Conservation (phyloP, 1,140 invertebrate species). For the Brachystomella parvula region DNA sequence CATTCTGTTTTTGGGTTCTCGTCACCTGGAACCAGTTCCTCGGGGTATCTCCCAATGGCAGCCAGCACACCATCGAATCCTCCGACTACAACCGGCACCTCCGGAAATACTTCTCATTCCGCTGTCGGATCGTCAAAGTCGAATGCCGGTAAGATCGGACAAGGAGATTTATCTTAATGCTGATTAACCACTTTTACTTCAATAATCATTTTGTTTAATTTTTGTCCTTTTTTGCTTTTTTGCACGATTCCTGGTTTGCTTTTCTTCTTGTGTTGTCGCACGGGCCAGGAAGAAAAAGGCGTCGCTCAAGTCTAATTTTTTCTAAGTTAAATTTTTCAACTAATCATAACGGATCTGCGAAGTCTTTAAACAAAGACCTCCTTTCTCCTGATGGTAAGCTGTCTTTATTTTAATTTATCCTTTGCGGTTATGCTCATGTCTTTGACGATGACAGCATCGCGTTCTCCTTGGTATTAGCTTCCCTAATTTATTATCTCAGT, state of each 20-base stretch:
- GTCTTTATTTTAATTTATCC: background rate
- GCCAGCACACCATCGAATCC: background rate
- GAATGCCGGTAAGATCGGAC: background rate
- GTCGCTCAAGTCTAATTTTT: too few species aligned
- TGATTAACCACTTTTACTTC: too few species aligned
- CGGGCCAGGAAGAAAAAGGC: too few species aligned
- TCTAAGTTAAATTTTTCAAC: too few species aligned
- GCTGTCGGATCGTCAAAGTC: background rate
- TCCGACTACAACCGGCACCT: background rate
- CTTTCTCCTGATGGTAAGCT: slow-evolving; percentile 38
- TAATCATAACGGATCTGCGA: slow-evolving; percentile 38
- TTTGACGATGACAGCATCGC: background rate
- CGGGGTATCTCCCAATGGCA: background rate
- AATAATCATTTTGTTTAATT: too few species aligned
- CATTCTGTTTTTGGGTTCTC: background rate
- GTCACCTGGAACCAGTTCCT: background rate
- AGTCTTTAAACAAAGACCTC: slow-evolving; percentile 40
- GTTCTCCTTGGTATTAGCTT: too few species aligned
- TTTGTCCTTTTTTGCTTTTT: too few species aligned
- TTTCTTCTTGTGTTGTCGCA: too few species aligned
- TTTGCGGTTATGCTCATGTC: background rate
- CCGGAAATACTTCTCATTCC: background rate
- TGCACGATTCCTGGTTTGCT: too few species aligned
- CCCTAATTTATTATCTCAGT: background rate
- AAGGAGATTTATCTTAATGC: too few species aligned